These are phyloP conservation scores for Cepaea hortensis DNA, from an alignment of 2,888 invertebrate species.

Conservation along the genomic window DNA sequence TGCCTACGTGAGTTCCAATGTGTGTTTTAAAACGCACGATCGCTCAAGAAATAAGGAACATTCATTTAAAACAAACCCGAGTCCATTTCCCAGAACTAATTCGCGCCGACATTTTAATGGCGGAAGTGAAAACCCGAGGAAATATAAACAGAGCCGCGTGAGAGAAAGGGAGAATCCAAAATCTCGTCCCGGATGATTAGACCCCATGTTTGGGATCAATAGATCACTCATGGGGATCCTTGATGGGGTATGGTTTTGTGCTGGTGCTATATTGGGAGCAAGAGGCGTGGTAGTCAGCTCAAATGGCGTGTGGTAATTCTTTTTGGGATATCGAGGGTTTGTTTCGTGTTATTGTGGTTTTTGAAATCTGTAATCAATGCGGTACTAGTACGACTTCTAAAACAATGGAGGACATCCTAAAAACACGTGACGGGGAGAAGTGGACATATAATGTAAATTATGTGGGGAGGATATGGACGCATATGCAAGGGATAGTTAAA, in stretches of 20 bases:
- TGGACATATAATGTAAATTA: too few relatives aligned
- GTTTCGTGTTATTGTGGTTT: too few relatives aligned
- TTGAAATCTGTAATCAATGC: too few relatives aligned
- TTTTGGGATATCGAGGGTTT: background rate
- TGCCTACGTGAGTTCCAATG: background rate
- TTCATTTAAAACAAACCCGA: background rate
- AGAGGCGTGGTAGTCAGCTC: background rate
- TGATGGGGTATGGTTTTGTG: background rate
- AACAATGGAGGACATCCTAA: too few relatives aligned
- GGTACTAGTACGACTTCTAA: too few relatives aligned
- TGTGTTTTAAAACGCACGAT: background rate
- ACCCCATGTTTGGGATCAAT: background rate
- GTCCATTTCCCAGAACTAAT: background rate
- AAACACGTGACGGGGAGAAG: too few relatives aligned
- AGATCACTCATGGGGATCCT: background rate
- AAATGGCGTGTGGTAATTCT: background rate
- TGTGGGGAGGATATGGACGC: too few relatives aligned
- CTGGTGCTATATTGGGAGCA: background rate
- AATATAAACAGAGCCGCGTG: background rate
- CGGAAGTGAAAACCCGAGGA: background rate
- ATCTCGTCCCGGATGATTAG: background rate
- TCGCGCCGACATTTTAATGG: slow-evolving; percentile 15
- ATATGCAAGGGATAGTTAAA: too few relatives aligned
- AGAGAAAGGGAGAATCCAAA: background rate
- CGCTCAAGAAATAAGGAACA: background rate